Conservation (phyloP, 1,140 invertebrate species). For the Drosophila nigrodunni region DNA sequence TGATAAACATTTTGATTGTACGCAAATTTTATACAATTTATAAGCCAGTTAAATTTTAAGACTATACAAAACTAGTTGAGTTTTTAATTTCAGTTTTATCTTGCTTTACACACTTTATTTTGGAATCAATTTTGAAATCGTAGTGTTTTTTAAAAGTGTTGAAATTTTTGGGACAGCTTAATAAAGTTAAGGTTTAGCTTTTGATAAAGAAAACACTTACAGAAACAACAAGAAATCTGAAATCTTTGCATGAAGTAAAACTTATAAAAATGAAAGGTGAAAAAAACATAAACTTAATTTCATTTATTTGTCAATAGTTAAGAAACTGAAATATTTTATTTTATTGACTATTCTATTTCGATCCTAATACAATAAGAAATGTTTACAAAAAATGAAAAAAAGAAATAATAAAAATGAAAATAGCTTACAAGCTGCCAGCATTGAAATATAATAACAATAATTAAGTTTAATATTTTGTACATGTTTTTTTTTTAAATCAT, state of each 20-base stretch:
- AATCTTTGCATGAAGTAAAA: slow-evolving; percentile 6
- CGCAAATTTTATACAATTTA: slow-evolving; percentile 48
- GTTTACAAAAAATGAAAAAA: slow-evolving; percentile 51
- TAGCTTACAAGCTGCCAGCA: slow-evolving; percentile 78
- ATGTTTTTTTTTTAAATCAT: slow-evolving; percentile 48
- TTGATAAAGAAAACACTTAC: slow-evolving; percentile 67
- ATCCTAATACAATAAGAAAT: slow-evolving; percentile 60
- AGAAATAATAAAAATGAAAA: slow-evolving; percentile 55
- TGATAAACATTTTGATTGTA: slow-evolving; percentile 32
- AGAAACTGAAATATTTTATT: slow-evolving; percentile 15
- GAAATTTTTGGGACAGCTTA: slow-evolving; percentile 55
- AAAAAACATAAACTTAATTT: slow-evolving; percentile 48
- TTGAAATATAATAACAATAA: slow-evolving; percentile 78
- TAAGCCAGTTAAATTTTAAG: slow-evolving; percentile 32
- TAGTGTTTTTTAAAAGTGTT: slow-evolving; percentile 58
- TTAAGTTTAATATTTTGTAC: slow-evolving; percentile 80
- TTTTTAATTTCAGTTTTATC: slow-evolving; percentile 20
- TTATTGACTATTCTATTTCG: slow-evolving; percentile 45
- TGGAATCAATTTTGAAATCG: slow-evolving; percentile 43
- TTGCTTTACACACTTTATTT: slow-evolving; percentile 36
- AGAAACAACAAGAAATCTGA: slow-evolving; percentile 27
- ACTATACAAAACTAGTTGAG: slow-evolving; percentile 33
- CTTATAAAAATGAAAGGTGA: slow-evolving; percentile 56
- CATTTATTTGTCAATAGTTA: slow-evolving; percentile 22
- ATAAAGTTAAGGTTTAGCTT: slow-evolving; percentile 70